These are phyloP conservation scores for Lasioglossum lativentre DNA, from an alignment of 2,888 invertebrate genomes.

Conservation along the genomic window DNA sequence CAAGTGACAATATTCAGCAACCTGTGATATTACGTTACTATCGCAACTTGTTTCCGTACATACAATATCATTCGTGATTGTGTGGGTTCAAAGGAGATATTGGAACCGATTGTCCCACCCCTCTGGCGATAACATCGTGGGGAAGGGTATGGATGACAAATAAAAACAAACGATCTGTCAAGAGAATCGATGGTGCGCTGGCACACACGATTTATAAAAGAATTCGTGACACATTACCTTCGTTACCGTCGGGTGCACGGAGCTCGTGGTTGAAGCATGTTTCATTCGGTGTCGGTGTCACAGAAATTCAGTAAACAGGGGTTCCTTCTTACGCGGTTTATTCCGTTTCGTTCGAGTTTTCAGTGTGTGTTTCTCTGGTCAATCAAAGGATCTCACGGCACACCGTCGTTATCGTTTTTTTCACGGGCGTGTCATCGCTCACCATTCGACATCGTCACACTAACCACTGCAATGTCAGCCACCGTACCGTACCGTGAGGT, in stretches of 20 bases:
- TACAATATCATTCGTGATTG: slow-evolving; percentile 13
- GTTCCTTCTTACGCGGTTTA: slow-evolving; percentile 14
- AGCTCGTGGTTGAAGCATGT: slow-evolving; percentile 60
- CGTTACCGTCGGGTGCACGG: slow-evolving; percentile 41
- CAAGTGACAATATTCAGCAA: slow-evolving; percentile 37
- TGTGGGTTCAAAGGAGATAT: slow-evolving; percentile 17
- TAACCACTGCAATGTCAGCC: slow-evolving; percentile 30
- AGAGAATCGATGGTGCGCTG: slow-evolving; percentile 6
- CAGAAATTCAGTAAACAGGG: slow-evolving; percentile 34
- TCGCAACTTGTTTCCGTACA: slow-evolving; percentile 42
- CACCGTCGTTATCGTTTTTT: slow-evolving; percentile 58
- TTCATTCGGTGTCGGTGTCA: slow-evolving; percentile 43
- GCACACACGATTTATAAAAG: slow-evolving; percentile 9
- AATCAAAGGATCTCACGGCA: slow-evolving; percentile 41
- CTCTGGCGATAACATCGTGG: slow-evolving; percentile 33
- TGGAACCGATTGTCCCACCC: slow-evolving; percentile 51
- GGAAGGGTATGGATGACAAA: slow-evolving; percentile 32
- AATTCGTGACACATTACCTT: slow-evolving; percentile 49
- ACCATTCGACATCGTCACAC: slow-evolving; percentile 49
- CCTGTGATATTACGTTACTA: slow-evolving; percentile 53
- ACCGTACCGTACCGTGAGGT: slow-evolving; percentile 28
- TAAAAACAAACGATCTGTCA: slow-evolving; percentile 66
- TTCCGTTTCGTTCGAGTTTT: slow-evolving; percentile 30
- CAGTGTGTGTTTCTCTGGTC: slow-evolving; percentile 18
- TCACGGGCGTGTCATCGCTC: slow-evolving; percentile 76